These are phyloP conservation scores for Uloborus diversus DNA, from an alignment of 1,140 invertebrate genomes.

Conservation along the genomic window DNA sequence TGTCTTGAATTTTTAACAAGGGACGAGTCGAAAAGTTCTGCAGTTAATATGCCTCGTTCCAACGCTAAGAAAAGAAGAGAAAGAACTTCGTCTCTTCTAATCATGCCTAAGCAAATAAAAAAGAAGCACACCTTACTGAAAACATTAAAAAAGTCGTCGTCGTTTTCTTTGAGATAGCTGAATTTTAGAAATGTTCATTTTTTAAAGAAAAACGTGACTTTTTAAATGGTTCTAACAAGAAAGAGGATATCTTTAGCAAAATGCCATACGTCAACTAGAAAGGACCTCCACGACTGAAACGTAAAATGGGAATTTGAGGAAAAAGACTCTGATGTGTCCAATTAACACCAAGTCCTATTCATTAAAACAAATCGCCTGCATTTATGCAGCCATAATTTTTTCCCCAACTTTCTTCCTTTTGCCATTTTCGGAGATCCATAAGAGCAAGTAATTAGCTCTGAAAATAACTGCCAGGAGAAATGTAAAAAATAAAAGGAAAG, in stretches of 20 bases:
- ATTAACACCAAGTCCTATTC: constrained; percentile 52
- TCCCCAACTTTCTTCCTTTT: constrained; percentile 5
- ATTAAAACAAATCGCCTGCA: constrained; percentile 51
- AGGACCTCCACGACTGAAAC: constrained; percentile 10
- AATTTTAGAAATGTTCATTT: background rate
- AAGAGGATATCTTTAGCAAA: constrained; percentile 46
- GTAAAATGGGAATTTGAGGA: constrained; percentile 34
- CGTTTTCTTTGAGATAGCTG: constrained; percentile 27
- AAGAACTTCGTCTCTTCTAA: constrained; percentile 43
- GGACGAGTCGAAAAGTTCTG: constrained; percentile 25
- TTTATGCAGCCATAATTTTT: constrained; percentile 40
- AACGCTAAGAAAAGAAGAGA: constrained; percentile 17
- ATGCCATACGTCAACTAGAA: constrained; percentile 25
- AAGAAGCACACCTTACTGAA: constrained; percentile 37
- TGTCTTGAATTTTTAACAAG: background rate
- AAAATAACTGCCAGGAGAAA: constrained; percentile 25
- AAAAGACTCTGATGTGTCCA: constrained; percentile 37
- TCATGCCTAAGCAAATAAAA: constrained; percentile 26
- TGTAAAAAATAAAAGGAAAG: constrained; percentile 17
- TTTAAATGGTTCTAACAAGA: constrained; percentile 43
- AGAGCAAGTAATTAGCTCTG: constrained; percentile 48
- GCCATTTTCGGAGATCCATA: constrained; percentile 11
- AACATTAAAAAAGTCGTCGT: background rate
- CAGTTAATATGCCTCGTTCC: constrained; percentile 45
- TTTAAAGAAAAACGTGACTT: constrained; percentile 23